A percentile compares a stretch with the other conserved stretches of the same genome.
These are phyloP conservation scores for Beaufortia kweichowensis DNA, from an alignment of 2,113 vertebrate genomes.

Conservation along the genomic window DNA sequence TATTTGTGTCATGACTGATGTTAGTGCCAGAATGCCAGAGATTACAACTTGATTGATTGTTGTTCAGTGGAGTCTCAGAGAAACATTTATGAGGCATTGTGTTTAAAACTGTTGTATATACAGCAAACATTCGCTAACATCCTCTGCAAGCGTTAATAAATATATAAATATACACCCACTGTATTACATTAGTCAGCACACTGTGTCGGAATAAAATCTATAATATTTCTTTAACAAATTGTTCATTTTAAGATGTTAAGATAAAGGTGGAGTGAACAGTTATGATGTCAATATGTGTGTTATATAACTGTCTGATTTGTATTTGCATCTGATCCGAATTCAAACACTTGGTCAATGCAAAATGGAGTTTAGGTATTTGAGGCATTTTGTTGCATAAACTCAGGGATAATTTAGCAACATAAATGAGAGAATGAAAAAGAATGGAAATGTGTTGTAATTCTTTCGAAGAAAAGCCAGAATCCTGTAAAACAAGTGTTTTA, in stretches of 20 bases:
- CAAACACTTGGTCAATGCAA: no score
- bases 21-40: conserved; percentile 11
- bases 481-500: conserved; percentile 25
- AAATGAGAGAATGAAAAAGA: conserved; percentile 13
- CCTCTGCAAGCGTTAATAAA: background rate
- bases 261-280: background rate
- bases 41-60: conserved; percentile 3
- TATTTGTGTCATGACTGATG: conserved; percentile 42
- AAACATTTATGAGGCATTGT: background rate
- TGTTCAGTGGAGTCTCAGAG: background rate
- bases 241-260: background rate
- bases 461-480: conserved; percentile 41
- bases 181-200: no score
- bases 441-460: conserved; percentile 31
- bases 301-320: no score
- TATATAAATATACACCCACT: background rate
- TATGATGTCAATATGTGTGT: no score
- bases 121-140: background rate
- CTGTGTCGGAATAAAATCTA: no score
- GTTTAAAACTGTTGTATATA: background rate
- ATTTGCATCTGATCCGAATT: background rate
- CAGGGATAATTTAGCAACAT: background rate
- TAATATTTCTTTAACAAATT: no score
- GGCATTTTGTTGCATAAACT: background rate
- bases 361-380: no score